Base-by-base conservation (phyloP, 2,888 invertebrate species). In the Drosophila mayaguana region DNA sequence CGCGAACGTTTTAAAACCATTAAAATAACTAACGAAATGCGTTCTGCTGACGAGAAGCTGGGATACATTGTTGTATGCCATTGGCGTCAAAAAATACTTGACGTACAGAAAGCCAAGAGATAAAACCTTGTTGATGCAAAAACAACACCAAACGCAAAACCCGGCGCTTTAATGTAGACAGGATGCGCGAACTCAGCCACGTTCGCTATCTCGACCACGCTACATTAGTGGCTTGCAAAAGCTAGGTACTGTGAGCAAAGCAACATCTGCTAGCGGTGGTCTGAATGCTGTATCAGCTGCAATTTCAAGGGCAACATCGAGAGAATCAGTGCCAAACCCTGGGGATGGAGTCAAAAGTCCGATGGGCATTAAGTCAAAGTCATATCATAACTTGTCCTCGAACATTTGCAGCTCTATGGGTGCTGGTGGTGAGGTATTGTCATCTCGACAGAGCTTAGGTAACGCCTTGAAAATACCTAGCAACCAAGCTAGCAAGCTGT, bases 1-100 rank as follows among this genome's bases (percentile, higher is more conserved):
- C 91, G 92, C 16, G 93, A 93, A 72, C 92, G 93, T 28, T 93
- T 93, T 64, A 93, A 92, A 82, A 93, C 93, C n/a, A 93, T 93
- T 63, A 91, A 92, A 81, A 91, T 93, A 61, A 90, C 90, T 25
- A 92, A 89, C 56, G 87, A 78, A 36, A 87, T 87, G 84, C 84
- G 81, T 12, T 40, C 64, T 38, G 56, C 65, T 75, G 74, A 61
- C 80, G 84, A 73, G 66, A 81, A 74, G 81, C 57, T 61, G 63
- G 88, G 90, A 64, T 82, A 91, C 75, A 83, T 92, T 70, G 87
- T 91, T 87, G 92, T 92, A 83, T 25, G 57, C 45, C n/a, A 48
- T 50, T 45, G 18, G 46, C 18, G 54, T 55, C 32, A 88, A 87
- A 67, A 91, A 91, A 72, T 91, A 90, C 65, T 79, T 92, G 71